Percentiles rank a stretch among this genome's conserved stretches.
Conservation (phyloP, 2,888 invertebrate genomes). For the Drosophila greeni region DNA sequence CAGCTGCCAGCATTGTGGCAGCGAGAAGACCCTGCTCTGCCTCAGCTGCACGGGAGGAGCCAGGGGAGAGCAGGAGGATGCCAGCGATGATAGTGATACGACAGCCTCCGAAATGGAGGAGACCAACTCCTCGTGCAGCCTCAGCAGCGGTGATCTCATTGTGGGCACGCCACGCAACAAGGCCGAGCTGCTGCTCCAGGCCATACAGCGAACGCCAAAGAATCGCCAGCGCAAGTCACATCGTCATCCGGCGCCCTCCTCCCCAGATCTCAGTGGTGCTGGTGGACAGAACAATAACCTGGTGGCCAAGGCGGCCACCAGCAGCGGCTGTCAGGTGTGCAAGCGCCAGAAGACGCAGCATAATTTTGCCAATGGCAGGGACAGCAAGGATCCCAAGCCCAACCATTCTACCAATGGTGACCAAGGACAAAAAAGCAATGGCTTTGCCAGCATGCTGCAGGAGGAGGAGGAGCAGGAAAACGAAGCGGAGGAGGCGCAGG, state of each 20-base stretch:
- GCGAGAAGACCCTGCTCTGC: slow-evolving; percentile 77
- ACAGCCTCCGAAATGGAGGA: slow-evolving; percentile 66
- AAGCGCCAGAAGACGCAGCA: slow-evolving; percentile 79
- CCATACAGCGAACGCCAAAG: slow-evolving; percentile 80
- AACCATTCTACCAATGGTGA: slow-evolving; percentile 9
- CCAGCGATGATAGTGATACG: slow-evolving; percentile 52
- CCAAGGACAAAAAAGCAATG: slow-evolving; percentile 8
- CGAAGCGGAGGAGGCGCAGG: slow-evolving; percentile 18
- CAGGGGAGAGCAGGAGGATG: slow-evolving; percentile 4
- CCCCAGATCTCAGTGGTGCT: slow-evolving; percentile 30
- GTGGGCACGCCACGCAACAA: slow-evolving; percentile 78
- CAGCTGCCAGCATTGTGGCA: slow-evolving; percentile 75
- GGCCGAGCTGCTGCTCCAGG: slow-evolving; percentile 81
- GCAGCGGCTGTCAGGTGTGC: slow-evolving; percentile 77
- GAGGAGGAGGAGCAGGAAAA: slow-evolving; percentile 27
- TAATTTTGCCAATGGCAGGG: slow-evolving; percentile 57
- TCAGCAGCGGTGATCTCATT: slow-evolving; percentile 71
- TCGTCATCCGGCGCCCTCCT: background rate
- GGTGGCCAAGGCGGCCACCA: slow-evolving; percentile 28
- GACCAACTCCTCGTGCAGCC: slow-evolving; percentile 58
- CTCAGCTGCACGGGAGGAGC: slow-evolving; percentile 68
- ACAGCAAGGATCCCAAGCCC: background rate
- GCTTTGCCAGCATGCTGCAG: slow-evolving; percentile 45
- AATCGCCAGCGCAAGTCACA: slow-evolving; percentile 61
- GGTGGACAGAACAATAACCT: slow-evolving; percentile 52